phyloP scores from a whole-genome alignment of 2,888 invertebrate genomes.

The Schizotus pectinicornis region DNA sequence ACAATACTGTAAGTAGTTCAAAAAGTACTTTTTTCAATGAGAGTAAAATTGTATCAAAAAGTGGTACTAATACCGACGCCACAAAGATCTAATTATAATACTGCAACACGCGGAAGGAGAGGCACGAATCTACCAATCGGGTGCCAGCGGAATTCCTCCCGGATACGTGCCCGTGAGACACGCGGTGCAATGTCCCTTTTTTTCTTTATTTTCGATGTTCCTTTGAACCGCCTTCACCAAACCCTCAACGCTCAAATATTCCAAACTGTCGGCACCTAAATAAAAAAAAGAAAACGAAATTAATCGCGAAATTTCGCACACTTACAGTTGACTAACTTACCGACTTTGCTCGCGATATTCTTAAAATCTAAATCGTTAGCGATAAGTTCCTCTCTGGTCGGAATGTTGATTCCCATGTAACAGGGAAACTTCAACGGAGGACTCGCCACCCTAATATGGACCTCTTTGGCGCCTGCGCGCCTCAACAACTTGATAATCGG shows the following conservation, averaged over 20 bases:
- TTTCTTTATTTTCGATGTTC: conserved; percentile 70
- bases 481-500: conserved; percentile 92
- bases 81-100: no score
- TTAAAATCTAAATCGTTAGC: conserved; percentile 81
- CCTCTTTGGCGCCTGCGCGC: conserved; percentile 93
- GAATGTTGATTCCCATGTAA: conserved; percentile 99
- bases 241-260: conserved; percentile 92
- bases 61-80: no score
- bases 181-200: conserved; percentile 91
- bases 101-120: no score
- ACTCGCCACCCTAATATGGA: conserved; percentile 96
- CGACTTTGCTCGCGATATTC: conserved; percentile 84
- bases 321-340: conserved; percentile 61
- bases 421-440: conserved; percentile 95
- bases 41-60: no score
- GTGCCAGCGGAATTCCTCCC: conserved; percentile 70
- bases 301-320: conserved; percentile 1
- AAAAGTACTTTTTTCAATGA: no score
- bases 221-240: conserved; percentile 85
- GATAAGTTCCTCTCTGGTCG: conserved; percentile 94
- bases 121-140: conserved; percentile 59
- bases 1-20: no score
- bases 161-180: conserved; percentile 96
- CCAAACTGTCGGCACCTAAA: conserved; percentile 89
- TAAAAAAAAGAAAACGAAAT: conserved; percentile 16